These are phyloP conservation scores for Ectemnius continuus DNA, from an alignment of 2,888 invertebrate species.

Conservation along the genomic window DNA sequence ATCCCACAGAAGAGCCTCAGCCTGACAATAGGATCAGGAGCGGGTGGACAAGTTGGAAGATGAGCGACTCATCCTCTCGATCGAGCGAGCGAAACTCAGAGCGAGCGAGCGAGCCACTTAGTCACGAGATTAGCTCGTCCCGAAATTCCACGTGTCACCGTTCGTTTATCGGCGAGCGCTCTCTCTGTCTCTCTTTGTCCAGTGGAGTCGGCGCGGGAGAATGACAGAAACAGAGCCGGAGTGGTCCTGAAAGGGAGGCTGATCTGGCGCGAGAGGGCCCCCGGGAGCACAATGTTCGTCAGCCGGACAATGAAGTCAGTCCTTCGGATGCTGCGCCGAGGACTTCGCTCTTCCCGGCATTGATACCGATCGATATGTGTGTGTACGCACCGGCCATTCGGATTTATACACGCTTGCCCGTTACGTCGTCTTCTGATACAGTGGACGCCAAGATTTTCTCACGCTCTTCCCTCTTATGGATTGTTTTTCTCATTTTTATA, in stretches of 20 bases:
- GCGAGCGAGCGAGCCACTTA: constrained; percentile 48
- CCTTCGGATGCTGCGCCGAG: constrained; percentile 56
- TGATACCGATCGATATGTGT: constrained; percentile 68
- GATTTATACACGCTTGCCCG: constrained; percentile 30
- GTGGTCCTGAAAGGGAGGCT: constrained; percentile 20
- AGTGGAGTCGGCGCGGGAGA: constrained; percentile 23
- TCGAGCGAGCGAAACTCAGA: constrained; percentile 46
- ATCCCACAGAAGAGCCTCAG: too few species aligned
- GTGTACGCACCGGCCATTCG: constrained; percentile 28
- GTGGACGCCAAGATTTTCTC: constrained; percentile 22
- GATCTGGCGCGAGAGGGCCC: constrained; percentile 43
- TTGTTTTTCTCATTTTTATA: not conserved
- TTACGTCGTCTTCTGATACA: constrained; percentile 48
- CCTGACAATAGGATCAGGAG: too few species aligned
- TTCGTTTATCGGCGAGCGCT: not conserved
- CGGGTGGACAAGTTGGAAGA: constrained; percentile 15
- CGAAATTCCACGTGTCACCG: constrained; percentile 59
- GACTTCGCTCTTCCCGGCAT: constrained; percentile 49
- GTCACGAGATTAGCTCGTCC: constrained; percentile 60
- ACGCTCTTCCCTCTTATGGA: not conserved
- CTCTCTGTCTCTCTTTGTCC: not conserved
- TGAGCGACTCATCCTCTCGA: constrained; percentile 40
- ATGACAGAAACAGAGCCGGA: constrained; percentile 55
- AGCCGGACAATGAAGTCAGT: constrained; percentile 62
- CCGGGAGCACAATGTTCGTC: constrained; percentile 68